Conservation (phyloP, 2,888 invertebrate genomes). For the Drosophila anomalata region DNA sequence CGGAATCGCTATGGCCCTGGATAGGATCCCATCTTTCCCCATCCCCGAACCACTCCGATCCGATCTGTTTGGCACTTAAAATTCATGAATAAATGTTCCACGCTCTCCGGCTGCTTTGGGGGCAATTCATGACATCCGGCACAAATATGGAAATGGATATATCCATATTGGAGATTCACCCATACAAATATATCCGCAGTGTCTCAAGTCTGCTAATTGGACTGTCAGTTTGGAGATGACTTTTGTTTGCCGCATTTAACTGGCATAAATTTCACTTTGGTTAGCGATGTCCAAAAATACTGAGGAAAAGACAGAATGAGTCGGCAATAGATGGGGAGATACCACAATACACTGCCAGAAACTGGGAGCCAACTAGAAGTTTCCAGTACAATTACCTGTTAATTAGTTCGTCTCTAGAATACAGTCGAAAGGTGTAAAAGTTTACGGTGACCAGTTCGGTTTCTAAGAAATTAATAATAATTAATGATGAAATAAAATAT, state of each 20-base stretch:
- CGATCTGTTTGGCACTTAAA: conserved; percentile 54
- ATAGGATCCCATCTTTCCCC: background rate
- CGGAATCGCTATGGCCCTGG: conserved; percentile 9
- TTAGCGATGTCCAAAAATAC: conserved; percentile 38
- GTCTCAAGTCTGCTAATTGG: conserved; percentile 80
- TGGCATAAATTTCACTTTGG: conserved; percentile 79
- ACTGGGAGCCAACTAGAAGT: conserved; percentile 28
- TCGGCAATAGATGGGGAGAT: background rate
- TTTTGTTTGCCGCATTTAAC: conserved; percentile 61
- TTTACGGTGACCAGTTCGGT: background rate
- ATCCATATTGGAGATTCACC: conserved; percentile 21
- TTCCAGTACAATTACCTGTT: conserved; percentile 23
- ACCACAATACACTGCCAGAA: conserved; percentile 43
- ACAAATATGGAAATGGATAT: conserved; percentile 49
- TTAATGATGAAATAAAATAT: background rate
- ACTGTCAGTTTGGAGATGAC: conserved; percentile 69
- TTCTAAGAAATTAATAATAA: background rate
- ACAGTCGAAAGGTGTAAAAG: background rate
- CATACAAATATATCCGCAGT: conserved; percentile 16
- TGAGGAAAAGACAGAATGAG: conserved; percentile 15
- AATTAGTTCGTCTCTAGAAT: background rate
- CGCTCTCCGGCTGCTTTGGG: conserved; percentile 38
- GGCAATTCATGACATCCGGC: conserved; percentile 68
- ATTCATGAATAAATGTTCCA: conserved; percentile 56
- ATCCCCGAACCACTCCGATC: conserved; percentile 7